Conservation (phyloP, 2,797 vertebrate genomes). For the Chaetodon trifasciatus region DNA sequence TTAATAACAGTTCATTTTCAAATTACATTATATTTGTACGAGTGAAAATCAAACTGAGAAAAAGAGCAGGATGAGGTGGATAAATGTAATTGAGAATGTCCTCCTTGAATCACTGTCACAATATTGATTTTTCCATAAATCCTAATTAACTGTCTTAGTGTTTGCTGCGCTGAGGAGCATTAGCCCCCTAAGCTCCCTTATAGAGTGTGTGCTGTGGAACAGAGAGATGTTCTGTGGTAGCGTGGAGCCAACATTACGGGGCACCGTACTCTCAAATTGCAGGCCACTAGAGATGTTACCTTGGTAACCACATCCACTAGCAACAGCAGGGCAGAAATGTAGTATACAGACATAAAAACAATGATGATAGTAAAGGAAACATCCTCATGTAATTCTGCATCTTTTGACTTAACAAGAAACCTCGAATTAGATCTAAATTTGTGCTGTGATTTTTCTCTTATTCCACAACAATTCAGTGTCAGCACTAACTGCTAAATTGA, state of each 20-base stretch:
- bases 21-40: constrained; percentile 23
- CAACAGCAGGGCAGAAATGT: constrained; percentile 66
- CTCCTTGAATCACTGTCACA: constrained; percentile 63
- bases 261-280: constrained; percentile 78
- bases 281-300: constrained; percentile 85
- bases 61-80: constrained; percentile 40
- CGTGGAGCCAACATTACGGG: constrained; percentile 77
- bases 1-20: neutral
- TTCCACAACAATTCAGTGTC: neutral
- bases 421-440: neutral
- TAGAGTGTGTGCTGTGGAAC: constrained; percentile 56
- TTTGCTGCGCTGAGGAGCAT: constrained; percentile 66
- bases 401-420: neutral
- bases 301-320: constrained; percentile 84
- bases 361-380: constrained; percentile 33
- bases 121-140: constrained; percentile 75
- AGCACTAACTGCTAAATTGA: constrained; percentile 12
- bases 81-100: constrained; percentile 53
- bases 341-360: constrained; percentile 65
- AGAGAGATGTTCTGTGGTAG: constrained; percentile 76
- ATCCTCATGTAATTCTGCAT: constrained; percentile 3
- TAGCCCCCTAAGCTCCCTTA: constrained; percentile 62
- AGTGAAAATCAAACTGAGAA: constrained; percentile 35
- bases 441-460: neutral
- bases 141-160: constrained; percentile 72